Conservation (phyloP, 2,888 invertebrate genomes). For the Pyrrhia umbra region DNA sequence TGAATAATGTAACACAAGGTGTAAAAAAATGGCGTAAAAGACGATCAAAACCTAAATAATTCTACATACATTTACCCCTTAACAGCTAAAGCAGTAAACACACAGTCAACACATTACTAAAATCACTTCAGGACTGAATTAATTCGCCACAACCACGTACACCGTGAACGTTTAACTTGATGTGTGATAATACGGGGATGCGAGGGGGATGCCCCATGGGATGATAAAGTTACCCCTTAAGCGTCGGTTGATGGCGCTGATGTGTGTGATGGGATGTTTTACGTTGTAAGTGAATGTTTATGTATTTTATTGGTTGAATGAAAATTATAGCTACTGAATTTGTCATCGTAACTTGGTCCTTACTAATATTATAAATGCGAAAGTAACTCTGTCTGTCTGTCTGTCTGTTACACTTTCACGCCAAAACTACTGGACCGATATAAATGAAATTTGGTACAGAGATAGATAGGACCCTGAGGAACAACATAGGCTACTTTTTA, state of each 20-base stretch:
- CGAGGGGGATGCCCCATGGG: constrained; percentile 55
- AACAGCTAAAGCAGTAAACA: constrained; percentile 12
- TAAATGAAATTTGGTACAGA: too few relatives aligned
- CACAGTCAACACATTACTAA: constrained; percentile 32
- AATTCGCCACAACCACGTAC: constrained; percentile 52
- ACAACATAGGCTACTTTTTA: too few relatives aligned
- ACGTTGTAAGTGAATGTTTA: constrained; percentile 5
- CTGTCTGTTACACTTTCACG: too few relatives aligned
- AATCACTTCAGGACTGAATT: constrained; percentile 33
- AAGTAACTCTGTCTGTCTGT: too few relatives aligned
- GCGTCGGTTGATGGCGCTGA: constrained; percentile 38
- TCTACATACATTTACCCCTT: neutral
- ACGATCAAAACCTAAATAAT: too few relatives aligned
- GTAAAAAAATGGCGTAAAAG: too few relatives aligned
- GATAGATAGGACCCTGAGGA: too few relatives aligned
- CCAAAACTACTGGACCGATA: too few relatives aligned
- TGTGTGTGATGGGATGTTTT: constrained; percentile 47
- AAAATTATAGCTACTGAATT: neutral
- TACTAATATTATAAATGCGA: too few relatives aligned
- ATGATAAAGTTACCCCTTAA: constrained; percentile 62
- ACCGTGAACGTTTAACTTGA: constrained; percentile 60
- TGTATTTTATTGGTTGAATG: constrained; percentile 21
- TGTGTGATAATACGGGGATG: constrained; percentile 62
- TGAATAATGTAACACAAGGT: too few relatives aligned
- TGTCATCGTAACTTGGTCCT: too few relatives aligned